Evolutionary conservation across 2,113 vertebrate genomes (phyloP).

Genomic region (Eulacestoma nigropectus): DNA sequence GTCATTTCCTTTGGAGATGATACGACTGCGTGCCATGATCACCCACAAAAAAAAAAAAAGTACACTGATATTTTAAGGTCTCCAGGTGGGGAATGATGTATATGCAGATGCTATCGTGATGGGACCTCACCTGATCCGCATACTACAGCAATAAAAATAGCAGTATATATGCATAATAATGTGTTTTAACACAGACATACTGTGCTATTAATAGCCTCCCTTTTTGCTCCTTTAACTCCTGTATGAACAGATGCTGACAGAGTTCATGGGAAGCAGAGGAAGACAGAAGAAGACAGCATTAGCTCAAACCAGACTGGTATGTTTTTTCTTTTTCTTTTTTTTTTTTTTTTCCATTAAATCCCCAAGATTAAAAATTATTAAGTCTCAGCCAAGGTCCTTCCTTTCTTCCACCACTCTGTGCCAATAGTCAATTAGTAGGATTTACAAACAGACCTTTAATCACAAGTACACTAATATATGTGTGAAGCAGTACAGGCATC

Average conservation of each 20-base stretch:
- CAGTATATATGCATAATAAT: background rate
- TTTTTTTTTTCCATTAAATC: background rate
- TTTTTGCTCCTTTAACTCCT: background rate
- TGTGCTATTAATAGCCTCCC: background rate
- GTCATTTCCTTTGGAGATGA: background rate
- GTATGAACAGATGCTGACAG: background rate
- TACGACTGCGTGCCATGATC: background rate
- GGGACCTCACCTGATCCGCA: background rate
- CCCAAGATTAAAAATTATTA: background rate
- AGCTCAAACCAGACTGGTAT: background rate
- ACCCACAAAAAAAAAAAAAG: background rate
- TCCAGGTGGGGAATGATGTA: background rate
- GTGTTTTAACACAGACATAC: background rate
- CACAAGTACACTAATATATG: background rate
- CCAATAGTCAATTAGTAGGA: background rate
- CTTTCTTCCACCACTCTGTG: background rate
- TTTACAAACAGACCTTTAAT: background rate
- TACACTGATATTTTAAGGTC: background rate
- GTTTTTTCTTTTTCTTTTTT: background rate
- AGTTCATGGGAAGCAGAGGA: background rate
- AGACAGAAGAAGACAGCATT: background rate
- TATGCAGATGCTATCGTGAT: background rate
- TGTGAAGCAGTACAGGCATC: background rate
- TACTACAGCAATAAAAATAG: background rate
- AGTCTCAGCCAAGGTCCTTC: background rate